A percentile compares a stretch with the other conserved stretches of the same genome.
phyloP scores from a whole-genome alignment of 1,140 invertebrate genomes.

The Centruroides sculpturatus region DNA sequence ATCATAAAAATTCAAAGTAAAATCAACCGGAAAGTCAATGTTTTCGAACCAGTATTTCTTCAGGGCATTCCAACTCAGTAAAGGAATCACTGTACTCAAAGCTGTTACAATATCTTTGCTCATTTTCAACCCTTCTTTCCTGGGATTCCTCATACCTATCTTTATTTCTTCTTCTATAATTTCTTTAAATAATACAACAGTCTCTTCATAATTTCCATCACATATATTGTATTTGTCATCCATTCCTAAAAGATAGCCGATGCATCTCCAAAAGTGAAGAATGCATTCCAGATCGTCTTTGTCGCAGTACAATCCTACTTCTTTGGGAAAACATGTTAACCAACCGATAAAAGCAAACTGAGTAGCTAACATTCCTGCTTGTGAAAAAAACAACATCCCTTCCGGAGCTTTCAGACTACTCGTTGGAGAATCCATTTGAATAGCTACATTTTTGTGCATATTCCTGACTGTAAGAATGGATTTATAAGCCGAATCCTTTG shows the following conservation, averaged over 20 bases:
- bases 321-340: too few relatives aligned
- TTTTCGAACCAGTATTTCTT: constrained; percentile 2
- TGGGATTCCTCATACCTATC: neutral
- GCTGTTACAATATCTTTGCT: constrained; percentile 6
- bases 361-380: too few relatives aligned
- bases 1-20: neutral
- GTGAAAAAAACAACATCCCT: too few relatives aligned
- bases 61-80: constrained; percentile 1
- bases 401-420: too few relatives aligned
- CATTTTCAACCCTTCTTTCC: neutral
- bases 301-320: too few relatives aligned
- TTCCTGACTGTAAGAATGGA: constrained; percentile 24
- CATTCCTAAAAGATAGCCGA: constrained; percentile 63
- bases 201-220: constrained; percentile 28
- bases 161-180: constrained; percentile 20
- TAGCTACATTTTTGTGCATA: constrained; percentile 7
- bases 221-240: constrained; percentile 53
- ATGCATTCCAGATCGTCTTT: constrained; percentile 48
- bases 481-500: constrained; percentile 26
- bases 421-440: too few relatives aligned
- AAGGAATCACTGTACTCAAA: neutral
- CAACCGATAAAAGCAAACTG: too few relatives aligned
- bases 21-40: neutral
- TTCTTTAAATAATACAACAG: constrained; percentile 26
- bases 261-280: constrained; percentile 62